A percentile compares a stretch with the other conserved stretches of the same genome.
phyloP scores from a whole-genome alignment of 2,113 vertebrate species.

The Ceyx margarethae region DNA sequence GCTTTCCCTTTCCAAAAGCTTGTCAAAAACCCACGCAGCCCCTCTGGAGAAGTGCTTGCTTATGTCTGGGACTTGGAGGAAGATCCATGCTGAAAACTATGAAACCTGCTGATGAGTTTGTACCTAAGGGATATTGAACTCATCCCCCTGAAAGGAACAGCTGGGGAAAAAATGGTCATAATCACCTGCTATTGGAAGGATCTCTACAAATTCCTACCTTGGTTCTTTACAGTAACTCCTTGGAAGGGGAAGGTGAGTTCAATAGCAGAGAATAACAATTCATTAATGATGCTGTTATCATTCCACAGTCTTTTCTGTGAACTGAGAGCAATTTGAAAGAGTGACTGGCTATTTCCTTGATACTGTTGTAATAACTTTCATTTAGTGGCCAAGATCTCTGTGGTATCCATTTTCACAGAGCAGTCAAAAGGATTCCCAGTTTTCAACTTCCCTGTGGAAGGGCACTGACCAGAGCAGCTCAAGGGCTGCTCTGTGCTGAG shows the following conservation, averaged over 20 bases:
- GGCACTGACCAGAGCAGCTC: not conserved
- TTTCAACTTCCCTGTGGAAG: not conserved
- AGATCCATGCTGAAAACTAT: not conserved
- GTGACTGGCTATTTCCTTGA: not conserved
- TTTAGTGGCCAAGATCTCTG: not conserved
- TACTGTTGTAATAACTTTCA: not conserved
- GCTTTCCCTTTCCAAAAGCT: not conserved
- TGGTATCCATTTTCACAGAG: not conserved
- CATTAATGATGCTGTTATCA: not conserved
- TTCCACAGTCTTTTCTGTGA: not conserved
- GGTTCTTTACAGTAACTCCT: too few species aligned
- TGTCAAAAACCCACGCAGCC: not conserved
- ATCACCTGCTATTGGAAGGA: not conserved
- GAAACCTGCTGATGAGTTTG: not conserved
- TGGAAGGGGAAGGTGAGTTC: not conserved
- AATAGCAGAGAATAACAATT: fast-evolving
- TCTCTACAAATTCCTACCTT: not conserved
- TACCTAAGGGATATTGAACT: not conserved
- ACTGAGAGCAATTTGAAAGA: not conserved
- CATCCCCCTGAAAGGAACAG: not conserved
- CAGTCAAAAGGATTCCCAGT: not conserved
- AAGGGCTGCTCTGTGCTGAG: not conserved
- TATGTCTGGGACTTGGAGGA: not conserved
- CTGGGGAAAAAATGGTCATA: not conserved
- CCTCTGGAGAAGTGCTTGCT: not conserved